phyloP scores from a whole-genome alignment of 2,113 vertebrate genomes.

The Eulemur rufifrons region DNA sequence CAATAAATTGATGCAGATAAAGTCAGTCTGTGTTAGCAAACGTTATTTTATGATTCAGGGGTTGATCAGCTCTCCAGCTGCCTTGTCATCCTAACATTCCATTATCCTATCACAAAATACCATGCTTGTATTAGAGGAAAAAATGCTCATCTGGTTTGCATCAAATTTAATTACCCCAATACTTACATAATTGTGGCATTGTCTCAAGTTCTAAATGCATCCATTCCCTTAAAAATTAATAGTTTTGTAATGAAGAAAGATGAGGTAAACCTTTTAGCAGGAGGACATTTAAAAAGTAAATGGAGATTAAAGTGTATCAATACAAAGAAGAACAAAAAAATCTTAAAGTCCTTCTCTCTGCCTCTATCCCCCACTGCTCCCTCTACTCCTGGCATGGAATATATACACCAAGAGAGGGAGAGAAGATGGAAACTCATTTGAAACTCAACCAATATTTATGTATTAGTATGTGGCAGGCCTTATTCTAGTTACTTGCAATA shows the following conservation, averaged over 20 bases:
- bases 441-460: not conserved
- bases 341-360: not conserved
- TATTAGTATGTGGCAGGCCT: not conserved
- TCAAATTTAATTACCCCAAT: constrained; percentile 59
- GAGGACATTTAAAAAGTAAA: constrained; percentile 24
- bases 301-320: not conserved
- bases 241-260: constrained; percentile 31
- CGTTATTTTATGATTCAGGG: constrained; percentile 34
- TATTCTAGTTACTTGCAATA: not conserved
- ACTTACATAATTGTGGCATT: constrained; percentile 54
- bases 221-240: constrained; percentile 50
- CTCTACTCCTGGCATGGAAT: not conserved
- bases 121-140: constrained; percentile 46
- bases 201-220: constrained; percentile 52
- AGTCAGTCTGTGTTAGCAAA: not conserved
- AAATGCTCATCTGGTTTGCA: constrained; percentile 34
- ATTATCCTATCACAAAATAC: constrained; percentile 56
- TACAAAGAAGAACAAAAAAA: constrained; percentile 17
- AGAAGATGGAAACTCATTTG: not conserved
- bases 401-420: not conserved
- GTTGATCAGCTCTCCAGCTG: constrained; percentile 10
- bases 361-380: not conserved
- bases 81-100: constrained; percentile 54
- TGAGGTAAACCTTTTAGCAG: not conserved
- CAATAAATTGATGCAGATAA: not conserved